Conservation (phyloP, 53 echinoderm and acorn worm species). For the Holothuria scabra region DNA sequence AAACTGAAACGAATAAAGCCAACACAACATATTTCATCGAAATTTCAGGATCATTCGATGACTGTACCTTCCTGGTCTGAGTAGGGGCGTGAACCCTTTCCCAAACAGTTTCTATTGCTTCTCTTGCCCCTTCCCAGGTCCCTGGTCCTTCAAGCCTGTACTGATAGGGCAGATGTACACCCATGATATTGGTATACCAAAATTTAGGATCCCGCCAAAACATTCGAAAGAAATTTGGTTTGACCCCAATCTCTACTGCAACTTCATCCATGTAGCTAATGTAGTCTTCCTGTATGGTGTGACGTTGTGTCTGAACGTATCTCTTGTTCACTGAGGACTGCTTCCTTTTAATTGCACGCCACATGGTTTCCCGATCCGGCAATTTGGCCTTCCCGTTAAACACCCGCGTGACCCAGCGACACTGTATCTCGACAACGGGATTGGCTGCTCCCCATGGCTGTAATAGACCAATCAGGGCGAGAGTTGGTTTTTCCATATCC, state of each 20-base stretch:
- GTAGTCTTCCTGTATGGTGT: slow-evolving; percentile 76
- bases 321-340: slow-evolving; percentile 56
- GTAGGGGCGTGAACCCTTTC: slow-evolving; percentile 64
- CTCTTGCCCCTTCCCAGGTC: slow-evolving; percentile 73
- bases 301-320: slow-evolving; percentile 68
- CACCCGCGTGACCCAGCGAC: slow-evolving; percentile 83
- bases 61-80: slow-evolving; percentile 30
- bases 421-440: slow-evolving; percentile 69
- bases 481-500: slow-evolving; percentile 56
- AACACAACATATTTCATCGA: too few relatives aligned
- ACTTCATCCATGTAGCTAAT: slow-evolving; percentile 73
- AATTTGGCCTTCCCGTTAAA: slow-evolving; percentile 73
- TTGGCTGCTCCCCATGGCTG: slow-evolving; percentile 59
- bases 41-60: too few relatives aligned
- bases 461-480: slow-evolving; percentile 67
- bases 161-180: slow-evolving; percentile 69
- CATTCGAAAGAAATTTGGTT: slow-evolving; percentile 63
- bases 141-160: slow-evolving; percentile 79
- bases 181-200: slow-evolving; percentile 60
- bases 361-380: slow-evolving; percentile 59
- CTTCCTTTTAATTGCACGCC: slow-evolving; percentile 42
- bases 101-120: slow-evolving; percentile 72
- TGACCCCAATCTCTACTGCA: slow-evolving; percentile 64
- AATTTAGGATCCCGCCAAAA: slow-evolving; percentile 59
- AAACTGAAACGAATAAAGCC: too few relatives aligned